phyloP scores from a whole-genome alignment of 2,888 invertebrate genomes.

The Eupeodes luniger region DNA sequence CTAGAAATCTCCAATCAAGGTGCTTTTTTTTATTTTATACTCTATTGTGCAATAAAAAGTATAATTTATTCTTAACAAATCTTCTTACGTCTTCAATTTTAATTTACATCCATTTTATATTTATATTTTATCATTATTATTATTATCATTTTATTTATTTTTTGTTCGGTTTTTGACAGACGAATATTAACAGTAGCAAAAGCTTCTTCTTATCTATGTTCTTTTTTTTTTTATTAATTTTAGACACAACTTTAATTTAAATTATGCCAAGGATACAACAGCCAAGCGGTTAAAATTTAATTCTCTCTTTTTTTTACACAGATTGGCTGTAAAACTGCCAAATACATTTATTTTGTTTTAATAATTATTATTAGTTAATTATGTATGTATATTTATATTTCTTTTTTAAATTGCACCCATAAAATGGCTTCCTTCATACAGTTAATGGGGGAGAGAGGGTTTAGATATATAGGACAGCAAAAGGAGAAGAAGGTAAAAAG shows the following conservation, averaged over 20 bases:
- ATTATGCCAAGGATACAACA: background rate
- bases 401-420: background rate
- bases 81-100: conserved; percentile 23
- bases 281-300: background rate
- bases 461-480: background rate
- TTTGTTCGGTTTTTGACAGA: conserved; percentile 27
- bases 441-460: background rate
- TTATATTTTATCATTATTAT: background rate
- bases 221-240: background rate
- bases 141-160: background rate
- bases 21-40: conserved; percentile 73
- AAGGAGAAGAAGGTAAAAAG: background rate
- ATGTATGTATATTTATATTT: background rate
- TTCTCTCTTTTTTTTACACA: background rate
- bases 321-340: conserved; percentile 2
- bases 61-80: conserved; percentile 59
- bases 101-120: conserved; percentile 49
- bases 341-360: conserved; percentile 4
- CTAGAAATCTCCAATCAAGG: conserved; percentile 63
- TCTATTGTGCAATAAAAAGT: conserved; percentile 74
- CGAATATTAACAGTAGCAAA: conserved; percentile 44
- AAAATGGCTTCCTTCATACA: background rate
- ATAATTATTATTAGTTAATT: conserved; percentile 6
- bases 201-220: background rate
- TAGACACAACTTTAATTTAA: background rate